A percentile compares a stretch with the other conserved stretches of the same genome.
phyloP scores from a whole-genome alignment of 1,140 invertebrate genomes.

The Octopus bimaculoides region DNA sequence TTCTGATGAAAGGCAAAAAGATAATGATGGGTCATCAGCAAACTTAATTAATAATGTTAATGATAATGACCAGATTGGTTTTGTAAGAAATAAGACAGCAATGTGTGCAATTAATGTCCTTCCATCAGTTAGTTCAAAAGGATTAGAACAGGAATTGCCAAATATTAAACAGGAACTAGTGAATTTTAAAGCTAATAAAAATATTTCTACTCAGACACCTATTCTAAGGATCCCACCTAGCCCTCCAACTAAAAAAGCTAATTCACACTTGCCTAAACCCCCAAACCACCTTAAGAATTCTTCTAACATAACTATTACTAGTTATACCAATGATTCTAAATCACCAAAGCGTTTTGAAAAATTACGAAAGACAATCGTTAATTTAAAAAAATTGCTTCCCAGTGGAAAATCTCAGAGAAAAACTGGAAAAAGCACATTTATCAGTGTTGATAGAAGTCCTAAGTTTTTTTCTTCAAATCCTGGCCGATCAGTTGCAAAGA shows the following conservation, averaged over 20 bases:
- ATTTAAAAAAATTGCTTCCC: neutral
- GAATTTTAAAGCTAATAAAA: neutral
- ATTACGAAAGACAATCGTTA: neutral
- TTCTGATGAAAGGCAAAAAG: neutral
- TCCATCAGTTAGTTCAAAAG: neutral
- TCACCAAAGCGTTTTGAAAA: too few relatives aligned
- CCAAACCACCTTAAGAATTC: too few relatives aligned
- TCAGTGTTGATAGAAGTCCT: neutral
- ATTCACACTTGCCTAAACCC: too few relatives aligned
- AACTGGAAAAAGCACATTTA: neutral
- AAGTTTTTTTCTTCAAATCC: neutral
- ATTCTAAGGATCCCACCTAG: neutral
- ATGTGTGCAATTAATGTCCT: neutral
- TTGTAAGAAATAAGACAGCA: neutral
- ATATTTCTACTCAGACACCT: constrained; percentile 1
- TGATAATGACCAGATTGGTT: neutral
- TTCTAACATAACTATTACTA: too few relatives aligned
- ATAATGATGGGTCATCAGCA: neutral
- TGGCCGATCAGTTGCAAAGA: neutral
- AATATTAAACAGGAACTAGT: too few relatives aligned
- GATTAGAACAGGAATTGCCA: neutral
- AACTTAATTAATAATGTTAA: neutral
- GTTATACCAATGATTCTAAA: too few relatives aligned
- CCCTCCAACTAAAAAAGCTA: neutral
- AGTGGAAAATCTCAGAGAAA: neutral